These are phyloP conservation scores for Dromius quadrimaculatus DNA, from an alignment of 2,888 invertebrate species.

Conservation along the genomic window DNA sequence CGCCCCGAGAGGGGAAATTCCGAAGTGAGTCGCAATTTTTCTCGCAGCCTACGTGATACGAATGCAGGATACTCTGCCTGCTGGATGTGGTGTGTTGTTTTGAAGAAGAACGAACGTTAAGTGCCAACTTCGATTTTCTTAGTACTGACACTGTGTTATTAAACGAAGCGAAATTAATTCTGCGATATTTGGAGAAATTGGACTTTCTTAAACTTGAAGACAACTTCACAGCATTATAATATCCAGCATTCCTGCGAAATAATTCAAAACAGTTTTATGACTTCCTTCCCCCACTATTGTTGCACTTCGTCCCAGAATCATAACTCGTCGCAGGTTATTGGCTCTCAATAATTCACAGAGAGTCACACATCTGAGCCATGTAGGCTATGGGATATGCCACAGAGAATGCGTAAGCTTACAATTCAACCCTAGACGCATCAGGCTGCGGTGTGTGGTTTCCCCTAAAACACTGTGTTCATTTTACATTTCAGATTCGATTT, in stretches of 20 bases:
- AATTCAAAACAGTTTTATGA: conserved; percentile 23
- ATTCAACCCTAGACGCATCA: conserved; percentile 1
- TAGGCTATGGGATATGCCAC: neutral
- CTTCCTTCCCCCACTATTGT: conserved; percentile 1
- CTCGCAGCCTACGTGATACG: conserved; percentile 67
- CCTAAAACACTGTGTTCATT: conserved; percentile 35
- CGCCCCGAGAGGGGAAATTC: conserved; percentile 61
- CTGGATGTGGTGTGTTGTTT: conserved; percentile 62
- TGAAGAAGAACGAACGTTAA: conserved; percentile 58
- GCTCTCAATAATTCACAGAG: conserved; percentile 62
- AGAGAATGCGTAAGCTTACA: neutral
- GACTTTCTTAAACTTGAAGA: neutral
- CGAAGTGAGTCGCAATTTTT: conserved; percentile 67
- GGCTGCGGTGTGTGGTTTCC: conserved; percentile 22
- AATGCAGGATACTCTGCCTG: conserved; percentile 60
- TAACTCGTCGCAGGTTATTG: conserved; percentile 58
- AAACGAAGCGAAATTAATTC: conserved; percentile 19
- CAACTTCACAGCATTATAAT: neutral
- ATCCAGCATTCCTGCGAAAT: conserved; percentile 2
- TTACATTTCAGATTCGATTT: conserved; percentile 14
- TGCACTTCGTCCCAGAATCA: conserved; percentile 3
- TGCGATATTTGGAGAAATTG: neutral
- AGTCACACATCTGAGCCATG: conserved; percentile 52
- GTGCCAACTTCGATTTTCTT: conserved; percentile 52
- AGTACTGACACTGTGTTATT: conserved; percentile 8